These are phyloP conservation scores for Etheostoma perlongum DNA, from an alignment of 2,797 vertebrate species.

Conservation along the genomic window DNA sequence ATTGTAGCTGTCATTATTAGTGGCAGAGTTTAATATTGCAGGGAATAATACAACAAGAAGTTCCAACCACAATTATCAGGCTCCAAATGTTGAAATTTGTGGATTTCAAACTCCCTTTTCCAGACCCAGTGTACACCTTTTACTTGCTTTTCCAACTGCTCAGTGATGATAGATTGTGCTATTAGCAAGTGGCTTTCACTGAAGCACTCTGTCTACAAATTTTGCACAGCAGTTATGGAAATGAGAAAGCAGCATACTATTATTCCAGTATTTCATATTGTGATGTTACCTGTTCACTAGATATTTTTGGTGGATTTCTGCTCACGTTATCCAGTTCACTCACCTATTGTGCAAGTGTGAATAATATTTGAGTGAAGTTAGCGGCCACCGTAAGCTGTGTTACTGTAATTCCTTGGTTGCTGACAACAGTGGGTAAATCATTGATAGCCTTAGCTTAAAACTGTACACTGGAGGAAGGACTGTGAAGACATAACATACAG, in stretches of 20 bases:
- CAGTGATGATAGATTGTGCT: slow-evolving; percentile 4
- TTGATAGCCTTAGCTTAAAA: not conserved
- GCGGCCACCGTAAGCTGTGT: not conserved
- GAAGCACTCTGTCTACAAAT: slow-evolving; percentile 11
- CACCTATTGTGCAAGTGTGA: slow-evolving; percentile 26
- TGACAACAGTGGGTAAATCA: slow-evolving; percentile 15
- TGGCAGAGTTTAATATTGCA: not conserved
- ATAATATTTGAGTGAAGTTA: slow-evolving; percentile 21
- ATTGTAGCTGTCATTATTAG: not conserved
- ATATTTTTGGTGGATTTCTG: slow-evolving; percentile 13
- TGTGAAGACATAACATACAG: not conserved
- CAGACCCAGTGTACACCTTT: not conserved
- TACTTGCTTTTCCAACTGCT: slow-evolving; percentile 4
- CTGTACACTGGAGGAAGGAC: not conserved
- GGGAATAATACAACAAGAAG: not conserved
- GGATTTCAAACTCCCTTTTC: slow-evolving; percentile 16
- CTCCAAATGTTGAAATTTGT: slow-evolving; percentile 15
- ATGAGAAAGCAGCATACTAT: slow-evolving; percentile 7
- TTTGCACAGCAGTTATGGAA: slow-evolving; percentile 46
- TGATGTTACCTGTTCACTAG: not conserved
- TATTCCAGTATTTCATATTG: slow-evolving; percentile 24
- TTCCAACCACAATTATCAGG: not conserved
- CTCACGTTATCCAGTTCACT: slow-evolving; percentile 10
- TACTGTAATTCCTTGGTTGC: slow-evolving; percentile 21
- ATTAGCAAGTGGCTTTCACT: slow-evolving; percentile 27